Conservation (phyloP, 2,113 vertebrate genomes). For the Scatophagus argus region DNA sequence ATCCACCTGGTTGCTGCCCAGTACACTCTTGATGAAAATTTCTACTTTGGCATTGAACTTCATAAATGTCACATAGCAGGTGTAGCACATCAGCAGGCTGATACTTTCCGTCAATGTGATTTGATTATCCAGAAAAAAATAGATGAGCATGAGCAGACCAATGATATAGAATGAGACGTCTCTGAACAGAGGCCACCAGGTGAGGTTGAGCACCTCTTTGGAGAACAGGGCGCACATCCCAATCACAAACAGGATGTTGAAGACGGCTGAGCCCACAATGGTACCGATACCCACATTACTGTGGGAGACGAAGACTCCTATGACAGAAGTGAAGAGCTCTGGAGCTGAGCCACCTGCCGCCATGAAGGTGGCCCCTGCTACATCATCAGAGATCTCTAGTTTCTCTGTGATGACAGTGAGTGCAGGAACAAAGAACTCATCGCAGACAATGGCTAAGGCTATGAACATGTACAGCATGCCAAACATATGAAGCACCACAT, state of each 20-base stretch:
- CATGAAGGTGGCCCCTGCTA: slow-evolving; percentile 98
- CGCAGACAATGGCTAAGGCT: slow-evolving; percentile 96
- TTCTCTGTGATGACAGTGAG: slow-evolving; percentile 98
- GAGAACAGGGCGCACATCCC: slow-evolving; percentile 99
- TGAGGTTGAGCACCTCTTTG: slow-evolving; percentile 94
- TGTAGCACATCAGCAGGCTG: slow-evolving; percentile 88
- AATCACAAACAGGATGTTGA: slow-evolving; percentile 98
- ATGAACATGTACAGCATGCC: slow-evolving; percentile 99
- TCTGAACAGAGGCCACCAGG: slow-evolving; percentile 99
- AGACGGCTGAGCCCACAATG: slow-evolving; percentile 96
- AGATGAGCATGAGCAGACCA: slow-evolving; percentile 95
- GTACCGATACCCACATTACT: slow-evolving; percentile 98
- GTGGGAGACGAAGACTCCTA: slow-evolving; percentile 96
- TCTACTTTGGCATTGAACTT: slow-evolving; percentile 94
- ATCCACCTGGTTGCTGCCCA: slow-evolving; percentile 92
- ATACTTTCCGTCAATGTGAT: slow-evolving; percentile 92
- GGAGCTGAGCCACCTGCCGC: slow-evolving; percentile 97
- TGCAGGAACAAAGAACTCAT: slow-evolving; percentile 98
- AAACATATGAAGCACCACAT: slow-evolving; percentile 90
- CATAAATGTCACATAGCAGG: slow-evolving; percentile 95
- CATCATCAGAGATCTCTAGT: slow-evolving; percentile 95
- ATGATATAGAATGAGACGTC: slow-evolving; percentile 97
- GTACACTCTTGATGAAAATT: slow-evolving; percentile 84
- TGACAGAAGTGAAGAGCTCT: slow-evolving; percentile 97
- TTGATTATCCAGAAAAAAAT: slow-evolving; percentile 97